These are phyloP conservation scores for Formica selysi DNA, from an alignment of 1,140 invertebrate genomes.

Conservation along the genomic window DNA sequence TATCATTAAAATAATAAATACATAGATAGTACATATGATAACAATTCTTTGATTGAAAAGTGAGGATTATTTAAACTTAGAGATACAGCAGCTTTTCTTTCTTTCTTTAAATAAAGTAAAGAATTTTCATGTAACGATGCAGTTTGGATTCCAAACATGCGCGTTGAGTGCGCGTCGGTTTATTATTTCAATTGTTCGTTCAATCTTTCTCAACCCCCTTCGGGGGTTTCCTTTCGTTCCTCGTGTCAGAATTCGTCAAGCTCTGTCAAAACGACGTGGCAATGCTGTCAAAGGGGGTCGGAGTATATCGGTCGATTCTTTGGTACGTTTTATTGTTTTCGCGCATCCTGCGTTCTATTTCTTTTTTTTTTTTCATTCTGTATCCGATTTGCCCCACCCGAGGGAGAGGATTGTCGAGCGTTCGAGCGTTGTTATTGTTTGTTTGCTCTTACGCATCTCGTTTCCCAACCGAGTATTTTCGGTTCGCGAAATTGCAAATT, in stretches of 20 bases:
- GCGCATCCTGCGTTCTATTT: background rate
- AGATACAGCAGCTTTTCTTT: no score
- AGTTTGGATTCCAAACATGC: background rate
- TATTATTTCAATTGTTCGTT: constrained; percentile 77
- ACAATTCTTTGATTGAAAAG: background rate
- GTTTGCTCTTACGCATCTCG: constrained; percentile 7
- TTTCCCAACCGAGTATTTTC: background rate
- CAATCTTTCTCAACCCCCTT: constrained; percentile 13
- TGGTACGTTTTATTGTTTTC: constrained; percentile 56
- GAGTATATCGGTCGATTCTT: constrained; percentile 31
- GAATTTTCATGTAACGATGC: background rate
- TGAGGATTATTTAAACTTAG: no score
- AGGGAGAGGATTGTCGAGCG: background rate
- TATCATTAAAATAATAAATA: background rate
- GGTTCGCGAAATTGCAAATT: constrained; percentile 13
- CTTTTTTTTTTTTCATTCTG: constrained; percentile 34
- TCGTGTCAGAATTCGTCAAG: constrained; percentile 79
- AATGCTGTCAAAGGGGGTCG: constrained; percentile 26
- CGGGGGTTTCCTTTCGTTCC: constrained; percentile 43
- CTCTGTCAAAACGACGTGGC: constrained; percentile 75
- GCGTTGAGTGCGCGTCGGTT: constrained; percentile 66
- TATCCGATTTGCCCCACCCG: constrained; percentile 21
- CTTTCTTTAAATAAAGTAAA: background rate
- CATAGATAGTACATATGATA: background rate
- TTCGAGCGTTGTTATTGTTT: constrained; percentile 22